Conservation (phyloP, 1,140 invertebrate species). For the Rhyzopertha dominica region DNA sequence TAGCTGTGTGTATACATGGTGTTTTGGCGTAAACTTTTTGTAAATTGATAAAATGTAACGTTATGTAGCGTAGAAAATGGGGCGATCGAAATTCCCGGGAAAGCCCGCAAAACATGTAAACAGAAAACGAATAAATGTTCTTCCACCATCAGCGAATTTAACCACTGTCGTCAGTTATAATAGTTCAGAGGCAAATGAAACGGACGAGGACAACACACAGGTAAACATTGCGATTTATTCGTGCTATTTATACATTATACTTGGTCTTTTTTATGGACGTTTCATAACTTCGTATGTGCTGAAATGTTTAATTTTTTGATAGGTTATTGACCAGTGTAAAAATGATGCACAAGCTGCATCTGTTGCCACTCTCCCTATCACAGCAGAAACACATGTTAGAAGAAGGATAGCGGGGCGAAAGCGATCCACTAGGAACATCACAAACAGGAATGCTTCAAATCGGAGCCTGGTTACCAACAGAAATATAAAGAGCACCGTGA, state of each 20-base stretch:
- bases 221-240: slow-evolving; percentile 39
- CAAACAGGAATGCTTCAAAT: slow-evolving; percentile 29
- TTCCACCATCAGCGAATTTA: slow-evolving; percentile 54
- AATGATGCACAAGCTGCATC: too few species aligned
- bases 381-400: too few species aligned
- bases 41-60: too few species aligned
- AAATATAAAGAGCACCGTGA: slow-evolving; percentile 24
- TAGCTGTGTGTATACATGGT: too few species aligned
- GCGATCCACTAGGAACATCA: slow-evolving; percentile 24
- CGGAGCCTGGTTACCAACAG: slow-evolving; percentile 33
- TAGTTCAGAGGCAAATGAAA: slow-evolving; percentile 46
- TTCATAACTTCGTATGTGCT: too few species aligned
- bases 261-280: too few species aligned
- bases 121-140: slow-evolving; percentile 73
- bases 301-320: too few species aligned
- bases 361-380: too few species aligned
- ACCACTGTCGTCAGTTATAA: slow-evolving; percentile 45
- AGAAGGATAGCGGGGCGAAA: slow-evolving; percentile 29
- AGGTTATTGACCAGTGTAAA: too few species aligned
- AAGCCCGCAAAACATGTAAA: slow-evolving; percentile 79
- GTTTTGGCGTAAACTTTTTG: too few species aligned
- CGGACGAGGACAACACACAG: slow-evolving; percentile 50
- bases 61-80: slow-evolving; percentile 48
- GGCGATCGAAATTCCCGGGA: slow-evolving; percentile 72
- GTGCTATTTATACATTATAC: too few species aligned